Base-by-base conservation (phyloP, 92 coral and sea anemone species). In the Zoanthus solanderi region DNA sequence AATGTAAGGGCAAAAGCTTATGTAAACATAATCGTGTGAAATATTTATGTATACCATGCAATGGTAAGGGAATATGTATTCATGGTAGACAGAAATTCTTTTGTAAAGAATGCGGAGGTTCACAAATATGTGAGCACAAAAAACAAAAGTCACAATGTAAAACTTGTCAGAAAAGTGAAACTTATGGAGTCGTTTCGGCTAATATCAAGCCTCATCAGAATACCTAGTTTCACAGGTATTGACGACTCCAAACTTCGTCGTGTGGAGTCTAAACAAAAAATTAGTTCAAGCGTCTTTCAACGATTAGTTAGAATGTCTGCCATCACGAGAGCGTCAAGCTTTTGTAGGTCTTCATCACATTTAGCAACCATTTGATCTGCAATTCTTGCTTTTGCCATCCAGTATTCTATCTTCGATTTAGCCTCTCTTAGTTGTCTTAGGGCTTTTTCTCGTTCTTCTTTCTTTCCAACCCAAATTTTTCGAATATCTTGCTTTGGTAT, bases 311-410 rank as follows among this genome's bases (percentile, higher is more conserved):
- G 11, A 63, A 87, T 87, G 76, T 87, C 90, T 78, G 86, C 90
- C 78, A 87, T 58, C n/a, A 87, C 50, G 90, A 87, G 90, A 87
- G 85, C 85, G 11, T 87, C 86, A 13, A 87, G 90, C 85, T 77
- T 77, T 78, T 87, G 85, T n/a, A 87, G 85, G 68, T 87, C 90
- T 87, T 87, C 63, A 13, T 78, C 90, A 77, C 85, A 87, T 87
- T 87, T 87, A 46, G 57, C 50, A 54, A 87, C 86, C 65, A 87
- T 18, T 87, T 77, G 85, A 42, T 87, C 86, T 34, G 78, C 56
- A 77, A 50, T 48, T 77, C 86, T 87, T 87, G 90, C 90, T 52
- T 78, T 87, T 60, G 90, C 90, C 90, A 87, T 87, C 90, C 90
- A 87, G 85, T 77, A 77, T 87, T 60, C 90, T 11, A 87, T 78